Evolutionary conservation across 1,140 invertebrate species (phyloP).

Genomic region (Pinna nobilis): DNA sequence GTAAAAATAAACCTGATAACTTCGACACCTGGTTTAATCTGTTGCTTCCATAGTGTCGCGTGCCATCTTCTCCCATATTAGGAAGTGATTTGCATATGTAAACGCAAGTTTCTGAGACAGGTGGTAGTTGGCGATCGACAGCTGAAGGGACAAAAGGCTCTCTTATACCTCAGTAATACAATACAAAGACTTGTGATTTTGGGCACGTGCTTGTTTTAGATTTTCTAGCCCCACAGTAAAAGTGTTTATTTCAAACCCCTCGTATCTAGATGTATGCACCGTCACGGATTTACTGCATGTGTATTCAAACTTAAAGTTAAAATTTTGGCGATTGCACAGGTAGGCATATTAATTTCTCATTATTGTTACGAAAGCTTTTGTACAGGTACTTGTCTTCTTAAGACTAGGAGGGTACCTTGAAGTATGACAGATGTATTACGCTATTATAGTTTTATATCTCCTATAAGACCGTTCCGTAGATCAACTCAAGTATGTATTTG

Average conservation of each 20-base stretch:
- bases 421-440: neutral
- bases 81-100: slow-evolving; percentile 48
- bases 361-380: neutral
- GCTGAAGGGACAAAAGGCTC: slow-evolving; percentile 37
- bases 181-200: slow-evolving; percentile 24
- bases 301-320: slow-evolving; percentile 1
- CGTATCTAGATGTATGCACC: neutral
- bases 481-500: slow-evolving; percentile 12
- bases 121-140: slow-evolving; percentile 38
- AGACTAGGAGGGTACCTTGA: neutral
- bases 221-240: neutral
- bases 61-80: slow-evolving; percentile 36
- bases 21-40: slow-evolving; percentile 22
- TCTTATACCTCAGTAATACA: slow-evolving; percentile 12
- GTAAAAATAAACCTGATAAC: slow-evolving; percentile 1
- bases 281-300: neutral
- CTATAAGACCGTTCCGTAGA: slow-evolving; percentile 1
- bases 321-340: neutral
- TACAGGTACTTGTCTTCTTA: neutral
- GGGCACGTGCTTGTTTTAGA: slow-evolving; percentile 27
- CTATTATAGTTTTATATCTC: neutral
- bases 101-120: slow-evolving; percentile 34
- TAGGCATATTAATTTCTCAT: neutral
- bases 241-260: slow-evolving; percentile 6
- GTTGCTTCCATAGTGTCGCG: slow-evolving; percentile 34